These are phyloP conservation scores for Stegastes partitus DNA, from an alignment of 2,113 vertebrate species.

Conservation along the genomic window DNA sequence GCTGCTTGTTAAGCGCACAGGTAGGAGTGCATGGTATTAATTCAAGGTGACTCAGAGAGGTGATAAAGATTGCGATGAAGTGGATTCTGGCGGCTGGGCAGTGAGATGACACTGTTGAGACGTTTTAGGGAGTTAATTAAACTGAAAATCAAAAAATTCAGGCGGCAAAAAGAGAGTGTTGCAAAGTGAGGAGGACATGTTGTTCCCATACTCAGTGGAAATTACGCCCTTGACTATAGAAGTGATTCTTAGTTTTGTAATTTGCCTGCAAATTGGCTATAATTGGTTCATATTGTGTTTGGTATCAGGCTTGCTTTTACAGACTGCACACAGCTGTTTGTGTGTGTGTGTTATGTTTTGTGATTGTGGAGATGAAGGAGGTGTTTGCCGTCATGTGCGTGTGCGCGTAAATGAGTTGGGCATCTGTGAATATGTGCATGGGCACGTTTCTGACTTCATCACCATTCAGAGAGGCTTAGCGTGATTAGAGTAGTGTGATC, in stretches of 20 bases:
- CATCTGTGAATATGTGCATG: slow-evolving; percentile 73
- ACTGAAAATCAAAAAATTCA: slow-evolving; percentile 1
- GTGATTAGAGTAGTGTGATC: slow-evolving; percentile 79
- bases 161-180: background rate
- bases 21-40: background rate
- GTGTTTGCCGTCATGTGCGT: slow-evolving; percentile 29
- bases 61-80: background rate
- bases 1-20: background rate
- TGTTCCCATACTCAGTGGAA: background rate
- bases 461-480: slow-evolving; percentile 78
- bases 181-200: slow-evolving; percentile 6
- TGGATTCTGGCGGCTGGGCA: background rate
- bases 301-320: slow-evolving; percentile 27
- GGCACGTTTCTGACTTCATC: slow-evolving; percentile 79
- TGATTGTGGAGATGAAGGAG: slow-evolving; percentile 30
- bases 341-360: slow-evolving; percentile 18
- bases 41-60: background rate
- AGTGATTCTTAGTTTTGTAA: slow-evolving; percentile 21
- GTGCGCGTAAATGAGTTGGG: slow-evolving; percentile 51
- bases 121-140: background rate
- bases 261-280: slow-evolving; percentile 38
- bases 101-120: background rate
- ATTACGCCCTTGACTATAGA: background rate
- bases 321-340: slow-evolving; percentile 33
- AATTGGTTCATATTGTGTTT: slow-evolving; percentile 48